Evolutionary conservation across 2,797 vertebrate genomes (phyloP), one percentile per base, ranked within the genome.

Genomic region (Spea hammondii): DNA sequence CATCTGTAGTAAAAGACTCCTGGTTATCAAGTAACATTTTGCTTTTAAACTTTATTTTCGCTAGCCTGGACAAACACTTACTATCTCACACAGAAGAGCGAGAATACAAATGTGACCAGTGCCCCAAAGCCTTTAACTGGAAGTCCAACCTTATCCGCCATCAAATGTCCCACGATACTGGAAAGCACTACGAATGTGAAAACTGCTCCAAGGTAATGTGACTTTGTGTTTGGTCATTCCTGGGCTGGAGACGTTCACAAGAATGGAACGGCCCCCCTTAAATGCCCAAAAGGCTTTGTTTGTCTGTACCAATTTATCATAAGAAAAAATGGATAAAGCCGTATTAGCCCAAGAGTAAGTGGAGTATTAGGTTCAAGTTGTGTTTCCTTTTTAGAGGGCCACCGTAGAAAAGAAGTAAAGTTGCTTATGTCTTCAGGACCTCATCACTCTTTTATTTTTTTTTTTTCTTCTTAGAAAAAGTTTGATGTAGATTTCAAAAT

Each of bases 121-220:
- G 98, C 86, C 97, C 98, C 83, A 99, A 99, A 89, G 98, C 98
- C 66, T 99, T 99, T 89, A 99, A 99, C 94, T 99, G 98, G 98
- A 99, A 99, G 86, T 99, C 98, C 84, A 99, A 99, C 89, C 93
- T 99, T 89, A 99, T 99, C 88, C 96, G 98, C 84, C 98, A 99
- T 91, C 98, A 99, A 90, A 99, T 99, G 98, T 99, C 98, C 0
- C 98, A 99, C 17, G 98, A 99, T 92, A 99, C 93, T 0, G 97
- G 97, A 90, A 99, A 99, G 92, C 97, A 99, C 93, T 99, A 99
- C 5, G 98, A 99, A 93, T 99, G 98, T 94, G 98, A 99, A 91
- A 99, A 99, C 93, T 99, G 98, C 94, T 96, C 96, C 95, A 99
- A 99, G 98, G 98, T 99, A 99, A 93, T 93, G 96, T 98, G 95